Percentiles rank a stretch among this genome's conserved stretches.
phyloP scores from a whole-genome alignment of 2,888 invertebrate species.

The Cremastinae sp. region DNA sequence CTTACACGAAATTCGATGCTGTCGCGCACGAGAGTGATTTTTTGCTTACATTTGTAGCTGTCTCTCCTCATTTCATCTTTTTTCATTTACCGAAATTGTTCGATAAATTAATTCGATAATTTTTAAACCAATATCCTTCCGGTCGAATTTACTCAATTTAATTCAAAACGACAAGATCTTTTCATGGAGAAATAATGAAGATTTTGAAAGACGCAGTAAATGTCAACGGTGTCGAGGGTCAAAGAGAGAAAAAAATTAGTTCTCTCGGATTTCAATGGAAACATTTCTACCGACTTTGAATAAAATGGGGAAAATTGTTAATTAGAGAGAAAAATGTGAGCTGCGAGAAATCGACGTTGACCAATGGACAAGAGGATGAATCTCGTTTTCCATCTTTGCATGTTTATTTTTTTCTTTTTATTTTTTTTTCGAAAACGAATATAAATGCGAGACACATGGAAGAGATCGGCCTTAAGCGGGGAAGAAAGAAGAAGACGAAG shows the following conservation, averaged over 20 bases:
- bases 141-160: too few relatives aligned
- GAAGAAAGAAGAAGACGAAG: slow-evolving; percentile 33
- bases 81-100: neutral
- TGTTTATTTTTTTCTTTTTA: slow-evolving; percentile 6
- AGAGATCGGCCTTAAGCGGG: slow-evolving; percentile 19
- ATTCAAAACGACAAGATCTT: too few relatives aligned
- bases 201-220: too few relatives aligned
- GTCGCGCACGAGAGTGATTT: slow-evolving; percentile 32
- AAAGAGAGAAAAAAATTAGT: neutral
- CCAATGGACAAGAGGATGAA: slow-evolving; percentile 19
- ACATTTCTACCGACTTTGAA: neutral
- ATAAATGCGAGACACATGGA: slow-evolving; percentile 46
- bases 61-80: neutral
- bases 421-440: slow-evolving; percentile 19
- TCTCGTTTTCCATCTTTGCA: slow-evolving; percentile 25
- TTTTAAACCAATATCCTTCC: too few relatives aligned
- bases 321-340: slow-evolving; percentile 13
- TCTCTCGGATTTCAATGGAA: slow-evolving; percentile 15
- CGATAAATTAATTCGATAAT: too few relatives aligned
- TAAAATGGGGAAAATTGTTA: slow-evolving; percentile 2
- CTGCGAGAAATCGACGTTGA: slow-evolving; percentile 4
- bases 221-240: too few relatives aligned
- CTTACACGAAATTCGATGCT: slow-evolving; percentile 69
- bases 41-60: slow-evolving; percentile 2
- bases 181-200: too few relatives aligned